Evolutionary conservation across 2,888 invertebrate species (phyloP), one percentile per base, ranked within the genome.

Genomic region (Hypolimnas misippus): DNA sequence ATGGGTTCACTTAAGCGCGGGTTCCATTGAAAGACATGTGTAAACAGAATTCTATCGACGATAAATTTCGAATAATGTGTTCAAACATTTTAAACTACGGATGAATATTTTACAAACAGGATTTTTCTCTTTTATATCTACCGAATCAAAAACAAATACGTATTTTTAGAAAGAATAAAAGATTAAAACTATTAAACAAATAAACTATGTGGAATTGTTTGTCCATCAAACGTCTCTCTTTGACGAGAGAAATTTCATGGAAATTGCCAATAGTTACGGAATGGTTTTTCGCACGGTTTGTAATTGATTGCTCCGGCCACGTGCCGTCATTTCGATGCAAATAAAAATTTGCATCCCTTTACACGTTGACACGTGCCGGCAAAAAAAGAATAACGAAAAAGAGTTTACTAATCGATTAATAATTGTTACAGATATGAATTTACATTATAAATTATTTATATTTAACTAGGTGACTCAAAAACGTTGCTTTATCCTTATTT

Each of bases 211-310:
- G 8, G 17, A 33, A 33, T 7, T 42, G 8, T 46, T 46, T 4
- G 12, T 19, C 44, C 4, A 21, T 46, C 12, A 21, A 46, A 46
- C 44, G 44, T 12, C 12, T 12, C 3, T 2, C 19, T n/a, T 10
- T 19, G n/a, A 46, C 19, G 5, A 46, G 44, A 21, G 3, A 46
- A 46, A 21, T 44, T 12, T 38, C 25, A 40, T 46, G 44, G 21
- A 46, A 46, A 46, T 46, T 46, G 12, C 21, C 44, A 21, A 46
- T 19, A 21, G 44, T 21, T 46, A 5, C 44, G 44, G 19, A 4
- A 12, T 19, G 12, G 1, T 46, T 46, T 46, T 46, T 46, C 21
- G 44, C 21, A 46, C 19, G 44, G 10, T 21, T 46, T 19, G 19
- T 21, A 46, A 46, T 46, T 46, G 21, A 21, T 21, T 46, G 44